Evolutionary conservation across 2,888 invertebrate genomes (phyloP), one percentile per base, ranked within the genome.

Genomic region (Tridacna crocea): DNA sequence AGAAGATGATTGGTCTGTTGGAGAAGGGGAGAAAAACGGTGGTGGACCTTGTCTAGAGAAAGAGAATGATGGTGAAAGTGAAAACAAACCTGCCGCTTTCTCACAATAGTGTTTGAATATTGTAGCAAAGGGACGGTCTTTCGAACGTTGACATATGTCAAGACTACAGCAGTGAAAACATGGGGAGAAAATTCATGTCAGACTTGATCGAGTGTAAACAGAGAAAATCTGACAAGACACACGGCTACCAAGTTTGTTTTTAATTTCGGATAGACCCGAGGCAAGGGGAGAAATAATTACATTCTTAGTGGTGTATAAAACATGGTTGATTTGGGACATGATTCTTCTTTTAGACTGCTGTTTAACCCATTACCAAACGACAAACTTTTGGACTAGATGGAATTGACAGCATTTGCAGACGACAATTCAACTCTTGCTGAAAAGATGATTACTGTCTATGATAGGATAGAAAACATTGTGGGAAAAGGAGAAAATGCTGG

Each of bases 151-250:
- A 70, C 70, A 70, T 70, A 70, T 70, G 70, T 70, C 70, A 70
- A 24, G 70, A 70, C 47, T 70, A 47, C 51, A 24, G n/a, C 70
- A 70, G 47, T 70, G 70, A 70, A 70, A 70, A 70, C 70, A 70
- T 70, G 70, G 70, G 51, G 70, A 70, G 70, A 70, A 70, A 70
- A 51, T 70, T 70, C 51, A 72, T 65, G 77, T 72, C 77, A 73
- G 63, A 26, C 72, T 63, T 65, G 77, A 72, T 73, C 24, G 77
- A 72, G 77, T 78, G 77, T 65, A 78, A 78, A 77, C 60, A 60
- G 58, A 60, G 77, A 66, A 77, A 68, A 68, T 70, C 77, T 63
- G 55, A 46, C 58, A 77, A 48, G 68, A 48, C 70, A 70, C 70
- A 70, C 70, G 15, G 70, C 70, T 22, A 70, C 70, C 70, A 70